Conservation (phyloP, 2,113 vertebrate species). For the Platichthys flesus region DNA sequence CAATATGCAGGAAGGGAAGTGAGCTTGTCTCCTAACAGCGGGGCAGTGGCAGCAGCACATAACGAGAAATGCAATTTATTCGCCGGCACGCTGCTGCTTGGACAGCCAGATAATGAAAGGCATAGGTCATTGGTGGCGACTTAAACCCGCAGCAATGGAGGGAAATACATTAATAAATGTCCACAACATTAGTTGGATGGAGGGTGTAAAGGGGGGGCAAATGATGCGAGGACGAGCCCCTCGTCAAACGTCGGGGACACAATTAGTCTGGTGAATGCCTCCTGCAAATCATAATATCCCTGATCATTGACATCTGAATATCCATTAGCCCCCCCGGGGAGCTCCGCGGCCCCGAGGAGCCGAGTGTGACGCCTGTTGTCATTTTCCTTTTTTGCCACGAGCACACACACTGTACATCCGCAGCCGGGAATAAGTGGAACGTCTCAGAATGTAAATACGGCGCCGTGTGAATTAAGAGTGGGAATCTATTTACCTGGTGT, state of each 20-base stretch:
- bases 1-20: slow-evolving; percentile 72
- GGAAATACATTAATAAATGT: slow-evolving; percentile 96
- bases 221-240: slow-evolving; percentile 72
- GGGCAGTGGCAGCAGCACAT: slow-evolving; percentile 83
- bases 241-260: slow-evolving; percentile 74
- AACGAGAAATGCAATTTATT: slow-evolving; percentile 99
- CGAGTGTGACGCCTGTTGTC: slow-evolving; percentile 32
- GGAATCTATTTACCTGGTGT: slow-evolving; percentile 8
- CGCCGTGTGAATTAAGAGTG: neutral
- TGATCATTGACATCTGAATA: slow-evolving; percentile 82
- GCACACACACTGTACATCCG: slow-evolving; percentile 15
- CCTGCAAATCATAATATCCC: slow-evolving; percentile 81
- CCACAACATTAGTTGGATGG: slow-evolving; percentile 89
- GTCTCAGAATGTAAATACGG: slow-evolving; percentile 24
- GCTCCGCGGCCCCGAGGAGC: slow-evolving; percentile 25
- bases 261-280: slow-evolving; percentile 78
- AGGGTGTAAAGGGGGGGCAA: slow-evolving; percentile 54
- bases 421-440: neutral
- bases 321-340: slow-evolving; percentile 66
- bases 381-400: slow-evolving; percentile 26
- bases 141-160: slow-evolving; percentile 94
- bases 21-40: slow-evolving; percentile 79
- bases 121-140: slow-evolving; percentile 98
- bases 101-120: slow-evolving; percentile 99
- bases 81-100: slow-evolving; percentile 92